Evolutionary conservation across 2,113 vertebrate genomes (phyloP), one percentile per base, ranked within the genome.

Genomic region (Calcarius ornatus): DNA sequence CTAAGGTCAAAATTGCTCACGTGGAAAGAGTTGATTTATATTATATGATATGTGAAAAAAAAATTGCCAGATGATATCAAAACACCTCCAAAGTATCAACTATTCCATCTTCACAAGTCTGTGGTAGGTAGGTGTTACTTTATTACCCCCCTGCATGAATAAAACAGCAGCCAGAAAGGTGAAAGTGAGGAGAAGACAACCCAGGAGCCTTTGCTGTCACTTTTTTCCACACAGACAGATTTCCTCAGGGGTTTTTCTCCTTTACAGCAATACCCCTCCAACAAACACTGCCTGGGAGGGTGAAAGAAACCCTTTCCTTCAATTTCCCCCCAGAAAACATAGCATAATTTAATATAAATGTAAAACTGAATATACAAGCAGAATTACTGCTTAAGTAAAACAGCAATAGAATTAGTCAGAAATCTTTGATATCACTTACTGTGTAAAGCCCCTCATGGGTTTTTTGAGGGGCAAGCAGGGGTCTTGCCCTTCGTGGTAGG

Each of bases 1-100:
- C 59, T 94, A 87, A 88, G 82, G 87, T 96, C 94, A 95, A 82
- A 94, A 86, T 12, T 60, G 47, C 37, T 95, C 93, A 78, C 31
- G 20, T 48, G 71, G 81, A 92, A 93, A 89, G 59, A 87, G 69
- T 54, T n/a, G 23, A 92, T 76, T 94, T 91, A 77, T 90, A 69
- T 65, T 76, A 38, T 16, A 47, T 75, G 19, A 71, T 23, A 40
- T 22, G 18, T 60, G 70, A 4, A 42, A 63, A 92, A 84, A 83
- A 79, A 79, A 88, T 27, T 88, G 85, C 83, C 72, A 54, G 70
- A 78, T 93, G 65, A 51, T 91, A 90, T 88, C 72, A 65, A 92
- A 96, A 48, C 54, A 90, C 42, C 66, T 57, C 33, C 2, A 3
- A 86, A 78, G 54, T 63, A 91, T 82, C 71, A 95, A 85, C 86